Evolutionary conservation across 2,888 invertebrate genomes (phyloP).

Genomic region (Hybos culiciformis): DNA sequence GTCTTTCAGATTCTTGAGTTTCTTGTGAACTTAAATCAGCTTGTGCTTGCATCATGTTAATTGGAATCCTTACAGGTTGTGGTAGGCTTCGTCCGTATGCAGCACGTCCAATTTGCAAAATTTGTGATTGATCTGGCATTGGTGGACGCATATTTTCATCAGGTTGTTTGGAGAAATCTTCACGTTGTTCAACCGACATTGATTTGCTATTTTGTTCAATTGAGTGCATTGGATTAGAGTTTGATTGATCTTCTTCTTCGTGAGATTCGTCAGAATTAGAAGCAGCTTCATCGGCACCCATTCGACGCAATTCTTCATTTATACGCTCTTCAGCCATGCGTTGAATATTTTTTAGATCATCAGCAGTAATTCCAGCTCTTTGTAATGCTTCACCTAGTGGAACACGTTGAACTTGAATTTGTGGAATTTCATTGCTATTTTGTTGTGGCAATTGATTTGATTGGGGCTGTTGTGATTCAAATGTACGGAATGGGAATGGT

Average conservation of each 20-base stretch:
- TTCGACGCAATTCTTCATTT: constrained; percentile 30
- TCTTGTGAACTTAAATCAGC: constrained; percentile 39
- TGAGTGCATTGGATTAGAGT: constrained; percentile 17
- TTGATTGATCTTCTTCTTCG: constrained; percentile 26
- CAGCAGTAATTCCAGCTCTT: constrained; percentile 34
- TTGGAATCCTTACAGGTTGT: constrained; percentile 38
- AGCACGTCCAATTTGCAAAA: constrained; percentile 32
- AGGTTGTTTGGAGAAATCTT: constrained; percentile 31
- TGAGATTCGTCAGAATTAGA: constrained; percentile 20
- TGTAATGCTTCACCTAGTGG: constrained; percentile 33
- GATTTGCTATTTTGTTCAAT: constrained; percentile 18
- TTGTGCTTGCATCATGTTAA: constrained; percentile 45
- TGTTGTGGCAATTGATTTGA: neutral
- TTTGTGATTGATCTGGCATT: constrained; percentile 31
- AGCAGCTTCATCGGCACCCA: constrained; percentile 27
- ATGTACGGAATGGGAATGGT: constrained; percentile 25
- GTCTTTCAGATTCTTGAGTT: constrained; percentile 41
- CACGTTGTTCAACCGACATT: constrained; percentile 26
- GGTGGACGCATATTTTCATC: constrained; percentile 32
- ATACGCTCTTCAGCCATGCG: constrained; percentile 35
- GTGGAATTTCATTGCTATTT: constrained; percentile 12
- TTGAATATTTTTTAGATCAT: constrained; percentile 35
- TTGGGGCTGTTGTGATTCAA: constrained; percentile 21
- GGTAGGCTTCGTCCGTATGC: constrained; percentile 36
- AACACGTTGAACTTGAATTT: constrained; percentile 29